A percentile compares a stretch with the other conserved stretches of the same genome.
Evolutionary conservation across 2,888 invertebrate genomes (phyloP).

Genomic region (Melipona beecheii): DNA sequence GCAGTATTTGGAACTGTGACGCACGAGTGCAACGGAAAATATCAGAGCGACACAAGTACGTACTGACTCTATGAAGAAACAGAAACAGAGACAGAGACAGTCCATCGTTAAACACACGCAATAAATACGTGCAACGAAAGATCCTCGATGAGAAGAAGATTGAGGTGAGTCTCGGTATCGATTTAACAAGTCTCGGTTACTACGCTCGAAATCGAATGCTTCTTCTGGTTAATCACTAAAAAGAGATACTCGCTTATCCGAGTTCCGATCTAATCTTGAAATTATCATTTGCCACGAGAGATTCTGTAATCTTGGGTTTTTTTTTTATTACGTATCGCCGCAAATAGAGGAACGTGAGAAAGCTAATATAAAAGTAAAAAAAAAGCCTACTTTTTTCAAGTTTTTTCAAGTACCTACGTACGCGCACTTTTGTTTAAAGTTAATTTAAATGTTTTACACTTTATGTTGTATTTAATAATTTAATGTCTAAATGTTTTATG

Average conservation of each 20-base stretch:
- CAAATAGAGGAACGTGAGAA: too few relatives aligned
- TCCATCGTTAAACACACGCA: background rate
- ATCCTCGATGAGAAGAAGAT: background rate
- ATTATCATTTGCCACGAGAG: background rate
- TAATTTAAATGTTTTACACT: background rate
- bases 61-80: background rate
- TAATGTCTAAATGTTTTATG: too few relatives aligned
- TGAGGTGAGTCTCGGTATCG: constrained; percentile 6
- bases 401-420: too few relatives aligned
- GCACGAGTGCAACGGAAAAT: background rate
- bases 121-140: background rate
- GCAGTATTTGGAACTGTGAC: background rate
- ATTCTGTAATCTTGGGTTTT: background rate
- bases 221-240: background rate
- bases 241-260: background rate
- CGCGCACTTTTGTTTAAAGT: too few relatives aligned
- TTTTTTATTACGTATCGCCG: background rate
- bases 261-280: background rate
- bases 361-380: background rate
- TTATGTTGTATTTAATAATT: background rate
- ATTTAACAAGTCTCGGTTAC: background rate
- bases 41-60: background rate
- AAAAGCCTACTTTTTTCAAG: too few relatives aligned
- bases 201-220: background rate
- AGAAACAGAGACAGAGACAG: background rate